These are phyloP conservation scores for Apomyelois bistriatella DNA, from an alignment of 2,888 invertebrate species.

Conservation along the genomic window DNA sequence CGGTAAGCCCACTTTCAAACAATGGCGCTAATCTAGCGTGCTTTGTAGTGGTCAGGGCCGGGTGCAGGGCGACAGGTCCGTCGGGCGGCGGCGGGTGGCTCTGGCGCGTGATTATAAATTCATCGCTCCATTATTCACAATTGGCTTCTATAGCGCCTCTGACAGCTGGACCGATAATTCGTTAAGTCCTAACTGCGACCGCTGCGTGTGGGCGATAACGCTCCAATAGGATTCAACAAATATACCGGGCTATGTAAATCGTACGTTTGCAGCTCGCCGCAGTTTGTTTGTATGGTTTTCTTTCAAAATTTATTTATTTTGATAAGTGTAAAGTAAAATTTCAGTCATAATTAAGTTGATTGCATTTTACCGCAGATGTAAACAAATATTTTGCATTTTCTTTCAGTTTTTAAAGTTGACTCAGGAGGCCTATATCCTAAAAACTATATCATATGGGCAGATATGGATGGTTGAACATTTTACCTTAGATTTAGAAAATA, in stretches of 20 bases:
- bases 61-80: conserved; percentile 16
- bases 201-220: conserved; percentile 68
- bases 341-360: too few relatives aligned
- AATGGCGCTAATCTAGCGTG: conserved; percentile 40
- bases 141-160: conserved; percentile 59
- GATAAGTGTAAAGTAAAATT: too few relatives aligned
- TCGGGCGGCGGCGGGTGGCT: conserved; percentile 24
- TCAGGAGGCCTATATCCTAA: too few relatives aligned
- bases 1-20: conserved; percentile 35
- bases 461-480: too few relatives aligned
- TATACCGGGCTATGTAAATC: conserved; percentile 35
- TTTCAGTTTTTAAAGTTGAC: too few relatives aligned
- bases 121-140: conserved; percentile 64
- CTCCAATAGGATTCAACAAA: conserved; percentile 57
- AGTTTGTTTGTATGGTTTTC: conserved; percentile 3
- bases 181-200: conserved; percentile 68
- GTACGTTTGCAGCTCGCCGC: conserved; percentile 4
- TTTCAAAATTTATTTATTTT: background rate
- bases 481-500: too few relatives aligned
- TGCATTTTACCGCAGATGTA: too few relatives aligned
- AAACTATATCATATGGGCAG: too few relatives aligned
- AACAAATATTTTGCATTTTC: too few relatives aligned
- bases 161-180: conserved; percentile 67
- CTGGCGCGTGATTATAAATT: conserved; percentile 48
- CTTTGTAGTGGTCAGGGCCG: conserved; percentile 31